Percentiles rank a stretch among this genome's conserved stretches.
Conservation (phyloP, 2,888 invertebrate species). For the Ypsolopha sequella region DNA sequence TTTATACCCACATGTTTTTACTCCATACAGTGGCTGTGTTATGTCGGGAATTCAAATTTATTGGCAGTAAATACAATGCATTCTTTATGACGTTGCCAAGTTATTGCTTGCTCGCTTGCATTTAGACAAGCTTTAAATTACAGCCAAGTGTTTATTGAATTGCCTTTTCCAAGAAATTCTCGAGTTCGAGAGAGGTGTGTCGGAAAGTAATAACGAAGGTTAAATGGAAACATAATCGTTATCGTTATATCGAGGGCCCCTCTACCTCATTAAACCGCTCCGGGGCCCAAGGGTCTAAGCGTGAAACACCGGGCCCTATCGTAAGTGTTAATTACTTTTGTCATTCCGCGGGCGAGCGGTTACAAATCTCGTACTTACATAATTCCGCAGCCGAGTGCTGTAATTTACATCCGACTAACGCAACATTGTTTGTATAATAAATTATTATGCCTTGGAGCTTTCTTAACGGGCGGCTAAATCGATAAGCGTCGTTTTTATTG, state of each 20-base stretch:
- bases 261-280: slow-evolving; percentile 36
- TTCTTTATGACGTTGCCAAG: too few species aligned
- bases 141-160: too few species aligned
- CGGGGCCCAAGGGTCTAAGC: slow-evolving; percentile 37
- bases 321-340: slow-evolving; percentile 67
- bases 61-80: too few species aligned
- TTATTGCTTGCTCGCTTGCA: too few species aligned
- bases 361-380: slow-evolving; percentile 57
- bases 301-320: slow-evolving; percentile 50
- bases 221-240: slow-evolving; percentile 29
- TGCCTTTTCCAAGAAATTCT: background rate
- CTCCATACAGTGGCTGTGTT: too few species aligned
- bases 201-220: slow-evolving; percentile 19
- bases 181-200: background rate
- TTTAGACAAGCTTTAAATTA: too few species aligned
- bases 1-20: too few species aligned
- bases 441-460: slow-evolving; percentile 56
- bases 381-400: slow-evolving; percentile 45
- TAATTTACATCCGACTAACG: slow-evolving; percentile 51
- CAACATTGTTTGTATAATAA: slow-evolving; percentile 62
- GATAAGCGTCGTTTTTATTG: slow-evolving; percentile 65
- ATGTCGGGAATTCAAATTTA: too few species aligned
- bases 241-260: slow-evolving; percentile 25
- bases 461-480: slow-evolving; percentile 59
- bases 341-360: slow-evolving; percentile 52